Evolutionary conservation across 64 coral and sea anemone species (phyloP), one percentile per base, ranked within the genome.

Genomic region (Actinia tenebrosa): DNA sequence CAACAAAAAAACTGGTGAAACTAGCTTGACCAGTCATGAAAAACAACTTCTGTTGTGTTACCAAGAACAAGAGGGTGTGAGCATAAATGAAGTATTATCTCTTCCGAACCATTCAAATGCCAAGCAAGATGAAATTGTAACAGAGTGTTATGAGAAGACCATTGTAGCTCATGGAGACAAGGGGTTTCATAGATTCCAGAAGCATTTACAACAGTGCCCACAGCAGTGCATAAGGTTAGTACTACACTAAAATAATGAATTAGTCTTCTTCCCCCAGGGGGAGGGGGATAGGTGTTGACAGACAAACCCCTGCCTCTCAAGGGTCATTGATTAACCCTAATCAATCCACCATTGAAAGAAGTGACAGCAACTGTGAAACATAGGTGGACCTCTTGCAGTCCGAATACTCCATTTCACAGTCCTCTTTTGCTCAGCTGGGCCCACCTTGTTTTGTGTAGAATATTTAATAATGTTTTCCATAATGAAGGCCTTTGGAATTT

Each of bases 201-300:
- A 96, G 45, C 63, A 90, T 62, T 20, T 96, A 56, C 88, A 90
- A 16, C 45, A 64, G 10, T 96, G 71, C 78, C 91, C 94, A 77
- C 85, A 90, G 23, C 94, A 96, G 19, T 96, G 94, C 61, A 56
- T 96, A 46, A 89, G 94, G 94, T 96, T 69, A 86, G 69, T 83
- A n/a, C 30, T 37, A 37, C 0, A 2, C 10, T 58, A 11, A 58
- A 58, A 16, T 58, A 10, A 58, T 58, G 56, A 58, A 58, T 58
- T 11, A 13, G 10, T 58, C 7, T 58, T 58, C 7, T 58, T 14
- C 13, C 56, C 9, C 56, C 15, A 10, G 47, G 56, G 56, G 56
- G 56, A 58, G 56, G 56, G 56, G 15, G 56, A 6, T 58, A 58
- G 56, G 56, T 58, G 15, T 6, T 58, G 56, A 58, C 7, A 1